A percentile compares a stretch with the other conserved stretches of the same genome.
Evolutionary conservation across 2,113 vertebrate species (phyloP).

Genomic region (Pterophyllum scalare): DNA sequence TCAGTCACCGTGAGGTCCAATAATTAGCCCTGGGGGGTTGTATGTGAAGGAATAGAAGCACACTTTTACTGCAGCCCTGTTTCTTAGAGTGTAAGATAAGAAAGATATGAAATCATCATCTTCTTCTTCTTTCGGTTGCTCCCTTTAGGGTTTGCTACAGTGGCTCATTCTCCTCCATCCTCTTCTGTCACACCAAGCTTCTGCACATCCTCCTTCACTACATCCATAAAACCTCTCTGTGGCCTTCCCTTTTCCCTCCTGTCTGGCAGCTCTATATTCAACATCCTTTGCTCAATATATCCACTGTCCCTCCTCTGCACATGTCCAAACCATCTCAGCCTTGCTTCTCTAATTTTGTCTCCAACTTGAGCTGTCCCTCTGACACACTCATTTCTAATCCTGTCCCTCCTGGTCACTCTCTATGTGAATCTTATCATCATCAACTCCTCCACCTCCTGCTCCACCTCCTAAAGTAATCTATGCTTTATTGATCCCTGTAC

Average conservation of each 20-base stretch:
- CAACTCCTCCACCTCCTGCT: neutral
- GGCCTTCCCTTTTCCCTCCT: neutral
- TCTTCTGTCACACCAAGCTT: neutral
- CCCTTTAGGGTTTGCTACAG: neutral
- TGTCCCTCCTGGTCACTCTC: neutral
- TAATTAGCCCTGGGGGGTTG: neutral
- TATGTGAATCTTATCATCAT: neutral
- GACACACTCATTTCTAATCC: neutral
- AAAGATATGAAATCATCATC: neutral
- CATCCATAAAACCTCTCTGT: neutral
- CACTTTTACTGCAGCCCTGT: neutral
- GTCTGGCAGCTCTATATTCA: neutral
- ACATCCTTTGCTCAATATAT: neutral
- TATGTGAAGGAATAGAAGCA: neutral
- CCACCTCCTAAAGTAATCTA: neutral
- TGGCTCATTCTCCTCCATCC: neutral
- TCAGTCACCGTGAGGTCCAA: neutral
- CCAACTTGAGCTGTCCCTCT: neutral
- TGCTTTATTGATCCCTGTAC: neutral
- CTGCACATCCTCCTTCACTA: neutral
- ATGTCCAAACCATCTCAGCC: neutral
- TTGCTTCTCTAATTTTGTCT: neutral
- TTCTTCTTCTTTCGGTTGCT: neutral
- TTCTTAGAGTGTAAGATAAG: neutral
- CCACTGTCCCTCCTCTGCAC: slow-evolving; percentile 9